Evolutionary conservation across 2,888 invertebrate species (phyloP), one percentile per base, ranked within the genome.

Genomic region (Conops quadrifasciatus): DNA sequence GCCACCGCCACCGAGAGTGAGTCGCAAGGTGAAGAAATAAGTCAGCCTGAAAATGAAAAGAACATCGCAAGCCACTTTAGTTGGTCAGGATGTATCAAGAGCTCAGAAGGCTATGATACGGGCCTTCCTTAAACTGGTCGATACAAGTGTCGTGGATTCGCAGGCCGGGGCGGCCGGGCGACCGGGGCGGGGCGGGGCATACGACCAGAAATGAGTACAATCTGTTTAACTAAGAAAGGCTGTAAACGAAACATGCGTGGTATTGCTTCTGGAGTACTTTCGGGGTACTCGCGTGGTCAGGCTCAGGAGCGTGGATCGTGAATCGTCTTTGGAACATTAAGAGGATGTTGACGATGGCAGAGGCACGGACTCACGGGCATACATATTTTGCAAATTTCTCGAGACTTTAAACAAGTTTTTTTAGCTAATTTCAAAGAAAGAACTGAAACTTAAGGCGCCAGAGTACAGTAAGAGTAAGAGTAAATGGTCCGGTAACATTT

Each of bases 181-280:
- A 16, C 19, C 9, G 19, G 67, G n/a, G 36, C 56, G 26, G 28
- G 21, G 26, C 45, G 64, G n/a, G 36, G 53, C 81, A 82, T 80
- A 82, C 81, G 82, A 81, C 82, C 80, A 80, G 80, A 80, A 82
- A 80, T 80, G 81, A 80, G 77, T 76, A 77, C 74, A 80, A 81
- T 82, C 81, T 80, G 80, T 82, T 80, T 75, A 79, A 76, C 75
- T 51, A 26, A 70, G 65, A 71, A 69, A 71, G 63, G 70, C 71
- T 71, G 70, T 73, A 70, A 53, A 36, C 36, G 9, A 69, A 53
- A 24, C 70, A 47, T 47, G 30, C 53, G 36, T 53, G 21, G 19
- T 24, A 24, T 16, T 49, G 64, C 16, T 51, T 30, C 53, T 51
- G 13, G 15, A n/a, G 36, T 36, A 36, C 36, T 36, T 36, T 36